These are phyloP conservation scores for Iselma pallidipennis DNA, from an alignment of 2,888 invertebrate species.

Conservation along the genomic window DNA sequence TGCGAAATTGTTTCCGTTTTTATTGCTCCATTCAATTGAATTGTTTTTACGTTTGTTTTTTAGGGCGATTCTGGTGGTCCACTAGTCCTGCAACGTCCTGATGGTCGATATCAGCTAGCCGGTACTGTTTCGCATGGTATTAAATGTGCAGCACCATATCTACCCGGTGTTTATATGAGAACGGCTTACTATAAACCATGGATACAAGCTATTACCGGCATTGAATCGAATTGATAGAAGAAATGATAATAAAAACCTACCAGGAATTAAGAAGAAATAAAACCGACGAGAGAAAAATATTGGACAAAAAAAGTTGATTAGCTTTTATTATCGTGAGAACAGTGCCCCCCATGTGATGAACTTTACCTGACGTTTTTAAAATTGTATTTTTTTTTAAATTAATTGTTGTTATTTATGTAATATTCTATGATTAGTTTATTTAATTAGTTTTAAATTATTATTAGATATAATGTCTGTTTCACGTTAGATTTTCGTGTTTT, in stretches of 20 bases:
- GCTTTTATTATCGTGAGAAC: slow-evolving; percentile 1
- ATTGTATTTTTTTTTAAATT: no score
- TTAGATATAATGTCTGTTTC: no score
- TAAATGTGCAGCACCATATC: slow-evolving; percentile 88
- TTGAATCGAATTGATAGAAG: no score
- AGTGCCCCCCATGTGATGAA: slow-evolving; percentile 40
- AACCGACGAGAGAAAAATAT: no score
- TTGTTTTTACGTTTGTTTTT: slow-evolving; percentile 32
- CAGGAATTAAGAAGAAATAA: no score
- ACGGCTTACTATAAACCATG: slow-evolving; percentile 91
- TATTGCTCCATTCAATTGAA: not conserved
- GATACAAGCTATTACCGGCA: slow-evolving; percentile 85
- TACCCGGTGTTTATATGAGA: slow-evolving; percentile 93
- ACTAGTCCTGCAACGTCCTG: slow-evolving; percentile 77
- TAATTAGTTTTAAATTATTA: slow-evolving; percentile 32
- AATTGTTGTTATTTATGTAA: slow-evolving; percentile 31
- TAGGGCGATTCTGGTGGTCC: slow-evolving; percentile 95
- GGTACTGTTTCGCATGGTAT: slow-evolving; percentile 96
- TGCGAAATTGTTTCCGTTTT: no score
- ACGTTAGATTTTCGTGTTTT: no score
- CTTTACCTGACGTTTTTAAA: slow-evolving; percentile 35
- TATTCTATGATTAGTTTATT: slow-evolving; percentile 42
- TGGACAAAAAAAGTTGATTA: no score
- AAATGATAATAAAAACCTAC: no score
- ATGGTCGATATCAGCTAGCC: slow-evolving; percentile 84